Conservation (phyloP, 1,140 invertebrate species). For the Neodiprion virginianus region DNA sequence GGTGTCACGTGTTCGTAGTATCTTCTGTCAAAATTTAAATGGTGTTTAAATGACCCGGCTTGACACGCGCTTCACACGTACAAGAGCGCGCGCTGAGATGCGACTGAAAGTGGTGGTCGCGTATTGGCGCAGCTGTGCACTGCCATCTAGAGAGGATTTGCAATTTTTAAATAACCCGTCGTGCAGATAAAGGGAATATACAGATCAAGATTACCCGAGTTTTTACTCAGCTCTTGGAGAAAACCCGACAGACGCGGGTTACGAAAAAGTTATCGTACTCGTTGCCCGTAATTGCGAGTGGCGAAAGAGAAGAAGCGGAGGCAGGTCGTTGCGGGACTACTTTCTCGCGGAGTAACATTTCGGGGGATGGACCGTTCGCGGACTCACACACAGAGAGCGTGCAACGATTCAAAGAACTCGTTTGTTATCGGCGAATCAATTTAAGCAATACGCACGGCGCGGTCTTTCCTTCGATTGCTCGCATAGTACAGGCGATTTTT, state of each 20-base stretch:
- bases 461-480: not conserved
- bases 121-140: constrained; percentile 31
- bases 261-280: too few relatives aligned
- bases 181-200: too few relatives aligned
- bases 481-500: too few relatives aligned
- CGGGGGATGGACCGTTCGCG: not conserved
- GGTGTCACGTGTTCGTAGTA: constrained; percentile 32
- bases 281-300: not conserved
- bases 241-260: too few relatives aligned
- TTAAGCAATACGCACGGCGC: not conserved
- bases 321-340: constrained; percentile 34
- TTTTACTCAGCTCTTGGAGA: too few relatives aligned
- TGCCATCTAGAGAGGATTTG: constrained; percentile 18
- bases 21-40: constrained; percentile 48
- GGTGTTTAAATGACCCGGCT: constrained; percentile 18
- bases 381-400: not conserved
- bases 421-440: too few relatives aligned
- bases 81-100: too few relatives aligned
- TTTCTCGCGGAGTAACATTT: constrained; percentile 43
- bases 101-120: not conserved
- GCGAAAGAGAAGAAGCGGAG: constrained; percentile 8
- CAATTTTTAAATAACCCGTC: constrained; percentile 23
- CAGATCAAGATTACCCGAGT: too few relatives aligned
- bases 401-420: too few relatives aligned
- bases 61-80: not conserved